These are phyloP conservation scores for Anguilla marmorata DNA, from an alignment of 2,797 vertebrate genomes.

Conservation along the genomic window DNA sequence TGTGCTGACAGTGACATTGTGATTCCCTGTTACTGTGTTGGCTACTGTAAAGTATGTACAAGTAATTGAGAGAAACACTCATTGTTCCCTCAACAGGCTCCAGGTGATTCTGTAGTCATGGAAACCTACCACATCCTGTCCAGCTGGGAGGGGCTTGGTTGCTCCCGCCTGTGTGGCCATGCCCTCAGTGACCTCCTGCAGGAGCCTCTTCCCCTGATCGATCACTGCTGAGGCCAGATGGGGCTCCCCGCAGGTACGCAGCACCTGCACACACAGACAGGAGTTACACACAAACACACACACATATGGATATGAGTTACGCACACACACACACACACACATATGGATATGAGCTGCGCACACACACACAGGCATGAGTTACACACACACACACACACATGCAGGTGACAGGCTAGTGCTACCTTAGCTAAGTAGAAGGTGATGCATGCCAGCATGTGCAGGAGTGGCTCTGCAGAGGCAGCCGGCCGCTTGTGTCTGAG, in stretches of 20 bases:
- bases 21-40: background rate
- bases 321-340: background rate
- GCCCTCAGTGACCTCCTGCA: constrained; percentile 66
- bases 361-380: constrained; percentile 26
- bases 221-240: constrained; percentile 74
- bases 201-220: constrained; percentile 78
- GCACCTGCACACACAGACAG: constrained; percentile 64
- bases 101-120: constrained; percentile 23
- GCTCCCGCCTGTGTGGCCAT: constrained; percentile 42
- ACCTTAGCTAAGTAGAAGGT: constrained; percentile 88
- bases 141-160: constrained; percentile 30
- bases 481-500: constrained; percentile 69
- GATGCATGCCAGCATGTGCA: constrained; percentile 89
- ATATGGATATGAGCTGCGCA: background rate
- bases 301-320: constrained; percentile 37
- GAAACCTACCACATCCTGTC: constrained; percentile 57
- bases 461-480: constrained; percentile 71
- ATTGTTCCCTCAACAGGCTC: constrained; percentile 14
- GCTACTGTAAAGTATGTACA: background rate
- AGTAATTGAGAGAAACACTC: background rate
- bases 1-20: background rate
- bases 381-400: background rate
- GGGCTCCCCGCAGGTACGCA: constrained; percentile 74
- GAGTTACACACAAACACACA: constrained; percentile 22
- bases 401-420: constrained; percentile 33